Evolutionary conservation across 2,113 vertebrate species (phyloP), one percentile per base, ranked within the genome.

Genomic region (Megaleporinus macrocephalus): DNA sequence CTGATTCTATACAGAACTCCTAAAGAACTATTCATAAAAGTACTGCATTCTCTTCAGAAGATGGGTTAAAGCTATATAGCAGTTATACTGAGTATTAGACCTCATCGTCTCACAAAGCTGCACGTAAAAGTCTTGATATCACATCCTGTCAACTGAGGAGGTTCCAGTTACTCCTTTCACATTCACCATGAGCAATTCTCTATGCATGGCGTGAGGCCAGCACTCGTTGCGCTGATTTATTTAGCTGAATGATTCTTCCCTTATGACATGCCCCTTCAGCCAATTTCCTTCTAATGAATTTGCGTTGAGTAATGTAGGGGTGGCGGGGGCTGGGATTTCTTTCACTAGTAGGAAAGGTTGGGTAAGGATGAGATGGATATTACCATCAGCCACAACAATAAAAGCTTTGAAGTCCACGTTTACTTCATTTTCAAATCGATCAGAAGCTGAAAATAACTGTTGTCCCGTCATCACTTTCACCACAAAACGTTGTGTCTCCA

Each of bases 281-380:
- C 16, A 44, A 10, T 65, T 55, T 63, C 63, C 22, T 57, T 63
- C 57, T 81, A 70, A 83, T 78, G 82, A 86, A 69, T 78, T 20
- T n/a, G 74, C 80, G 81, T 86, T 80, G 84, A 86, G 73, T 74
- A 70, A 73, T 69, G 27, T 36, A 51, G 18, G 9, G 33, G 30
- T 59, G 16, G 57, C 70, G 15, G 16, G 59, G n/a, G 20, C 33
- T 27, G 49, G 62, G 18, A 68, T 65, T 65, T 68, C 18, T 22
- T 71, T 71, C 33, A 29, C 3, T 78, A 51, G 22, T 24, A n/a
- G 51, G 79, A 63, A 30, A 70, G 71, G 36, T 14, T 57, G 22
- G 36, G 15, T 82, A 62, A 44, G 49, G 41, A 44, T 44, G 24
- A 53, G 62, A 30, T 16, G 20, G 18, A 53, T 4, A 27, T 80